Percentiles rank a stretch among this genome's conserved stretches.
phyloP scores from a whole-genome alignment of 2,888 invertebrate species.

The Acrocera orbiculus region DNA sequence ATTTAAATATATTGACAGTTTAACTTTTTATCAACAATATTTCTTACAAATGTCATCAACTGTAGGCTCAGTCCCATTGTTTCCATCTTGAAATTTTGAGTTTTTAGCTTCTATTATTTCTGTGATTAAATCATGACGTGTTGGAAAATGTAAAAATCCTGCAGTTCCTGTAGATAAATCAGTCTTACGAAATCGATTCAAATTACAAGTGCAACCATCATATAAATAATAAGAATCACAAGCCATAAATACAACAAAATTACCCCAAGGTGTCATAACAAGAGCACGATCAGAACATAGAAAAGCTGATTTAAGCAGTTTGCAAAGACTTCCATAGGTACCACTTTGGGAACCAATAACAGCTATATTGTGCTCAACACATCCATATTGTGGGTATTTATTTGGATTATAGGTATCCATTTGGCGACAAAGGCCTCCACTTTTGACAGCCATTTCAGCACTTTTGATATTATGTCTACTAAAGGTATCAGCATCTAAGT shows the following conservation, averaged over 20 bases:
- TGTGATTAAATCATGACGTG: slow-evolving; percentile 17
- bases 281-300: slow-evolving; percentile 23
- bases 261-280: slow-evolving; percentile 27
- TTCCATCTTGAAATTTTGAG: too few relatives aligned
- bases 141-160: slow-evolving; percentile 21
- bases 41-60: too few relatives aligned
- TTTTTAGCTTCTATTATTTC: slow-evolving; percentile 19
- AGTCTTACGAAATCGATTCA: slow-evolving; percentile 24
- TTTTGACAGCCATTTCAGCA: slow-evolving; percentile 4
- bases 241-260: slow-evolving; percentile 24
- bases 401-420: slow-evolving; percentile 18
- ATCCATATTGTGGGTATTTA: slow-evolving; percentile 21
- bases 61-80: too few relatives aligned
- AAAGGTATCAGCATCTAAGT: background rate
- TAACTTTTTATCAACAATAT: too few relatives aligned
- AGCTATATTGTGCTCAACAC: slow-evolving; percentile 18
- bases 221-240: slow-evolving; percentile 19
- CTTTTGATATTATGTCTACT: background rate
- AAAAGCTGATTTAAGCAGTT: slow-evolving; percentile 20
- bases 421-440: slow-evolving; percentile 10
- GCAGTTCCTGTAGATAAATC: slow-evolving; percentile 25
- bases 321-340: slow-evolving; percentile 21
- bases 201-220: slow-evolving; percentile 27
- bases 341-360: slow-evolving; percentile 27
- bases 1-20: too few relatives aligned